Conservation (phyloP, 2,888 invertebrate species). For the Epirrhoe tristata region DNA sequence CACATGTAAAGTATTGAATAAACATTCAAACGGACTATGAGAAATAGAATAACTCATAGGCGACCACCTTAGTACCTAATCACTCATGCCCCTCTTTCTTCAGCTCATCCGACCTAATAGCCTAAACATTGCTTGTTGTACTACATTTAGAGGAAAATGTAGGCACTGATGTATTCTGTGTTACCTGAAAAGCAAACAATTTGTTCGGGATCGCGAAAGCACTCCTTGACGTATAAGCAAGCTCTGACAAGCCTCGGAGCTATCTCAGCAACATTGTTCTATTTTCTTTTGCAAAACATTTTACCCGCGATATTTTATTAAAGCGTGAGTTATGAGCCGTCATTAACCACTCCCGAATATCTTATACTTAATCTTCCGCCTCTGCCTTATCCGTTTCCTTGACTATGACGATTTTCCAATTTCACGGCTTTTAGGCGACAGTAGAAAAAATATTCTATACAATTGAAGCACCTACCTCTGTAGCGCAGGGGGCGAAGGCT, state of each 20-base stretch:
- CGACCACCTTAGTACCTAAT: too few relatives aligned
- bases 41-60: too few relatives aligned
- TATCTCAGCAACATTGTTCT: constrained; percentile 13
- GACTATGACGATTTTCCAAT: constrained; percentile 9
- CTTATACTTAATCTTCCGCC: constrained; percentile 24
- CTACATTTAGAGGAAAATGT: neutral
- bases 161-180: neutral
- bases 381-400: constrained; percentile 23
- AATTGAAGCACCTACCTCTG: too few relatives aligned
- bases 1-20: too few relatives aligned
- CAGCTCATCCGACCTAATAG: too few relatives aligned
- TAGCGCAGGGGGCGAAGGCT: too few relatives aligned
- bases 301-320: constrained; percentile 13
- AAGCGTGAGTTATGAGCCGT: constrained; percentile 19
- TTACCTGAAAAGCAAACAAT: constrained; percentile 13
- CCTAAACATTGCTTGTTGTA: neutral
- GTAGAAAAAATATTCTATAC: too few relatives aligned
- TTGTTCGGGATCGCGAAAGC: constrained; percentile 13
- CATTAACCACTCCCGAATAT: constrained; percentile 10
- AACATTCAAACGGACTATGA: too few relatives aligned
- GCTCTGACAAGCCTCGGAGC: constrained; percentile 4
- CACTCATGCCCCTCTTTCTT: too few relatives aligned
- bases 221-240: constrained; percentile 9
- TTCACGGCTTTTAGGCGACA: constrained; percentile 3
- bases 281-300: constrained; percentile 8